Evolutionary conservation across 92 coral and sea anemone genomes (phyloP).

Genomic region (Zoanthus solanderi): DNA sequence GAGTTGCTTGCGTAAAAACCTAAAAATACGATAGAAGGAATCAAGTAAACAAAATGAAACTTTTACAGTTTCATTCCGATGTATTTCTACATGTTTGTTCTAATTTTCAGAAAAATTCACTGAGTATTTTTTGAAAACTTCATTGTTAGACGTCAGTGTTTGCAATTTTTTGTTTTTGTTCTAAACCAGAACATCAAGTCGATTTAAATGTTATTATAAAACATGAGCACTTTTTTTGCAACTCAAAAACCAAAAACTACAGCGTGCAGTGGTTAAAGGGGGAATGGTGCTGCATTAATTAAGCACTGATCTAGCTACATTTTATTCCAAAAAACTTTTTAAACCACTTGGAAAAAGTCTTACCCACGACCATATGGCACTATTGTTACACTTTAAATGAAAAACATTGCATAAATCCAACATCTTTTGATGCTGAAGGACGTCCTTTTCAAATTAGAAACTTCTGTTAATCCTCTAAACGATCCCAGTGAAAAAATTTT

Average conservation of each 20-base stretch:
- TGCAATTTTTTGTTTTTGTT: background rate
- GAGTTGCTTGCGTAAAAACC: constrained; percentile 14
- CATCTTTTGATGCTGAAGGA: background rate
- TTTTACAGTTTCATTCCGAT: constrained; percentile 1
- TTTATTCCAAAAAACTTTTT: constrained; percentile 7
- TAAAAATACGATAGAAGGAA: constrained; percentile 15
- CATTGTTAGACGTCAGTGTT: background rate
- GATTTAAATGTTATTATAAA: background rate
- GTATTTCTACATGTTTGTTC: too few species aligned
- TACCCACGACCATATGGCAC: constrained; percentile 28
- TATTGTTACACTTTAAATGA: constrained; percentile 1
- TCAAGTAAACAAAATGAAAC: background rate
- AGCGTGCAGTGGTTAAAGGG: constrained; percentile 36
- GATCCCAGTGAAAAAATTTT: background rate
- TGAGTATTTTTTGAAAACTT: background rate
- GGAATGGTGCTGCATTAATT: constrained; percentile 28
- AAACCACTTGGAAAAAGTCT: background rate
- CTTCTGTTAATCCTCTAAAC: background rate
- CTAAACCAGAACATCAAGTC: constrained; percentile 14
- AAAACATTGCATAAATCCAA: constrained; percentile 17
- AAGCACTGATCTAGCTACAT: constrained; percentile 33
- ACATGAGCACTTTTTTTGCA: background rate
- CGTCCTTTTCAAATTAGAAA: background rate
- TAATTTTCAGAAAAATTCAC: background rate
- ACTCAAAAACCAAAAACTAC: constrained; percentile 19